These are phyloP conservation scores for Macquaria australasica DNA, from an alignment of 2,113 vertebrate genomes.

Conservation along the genomic window DNA sequence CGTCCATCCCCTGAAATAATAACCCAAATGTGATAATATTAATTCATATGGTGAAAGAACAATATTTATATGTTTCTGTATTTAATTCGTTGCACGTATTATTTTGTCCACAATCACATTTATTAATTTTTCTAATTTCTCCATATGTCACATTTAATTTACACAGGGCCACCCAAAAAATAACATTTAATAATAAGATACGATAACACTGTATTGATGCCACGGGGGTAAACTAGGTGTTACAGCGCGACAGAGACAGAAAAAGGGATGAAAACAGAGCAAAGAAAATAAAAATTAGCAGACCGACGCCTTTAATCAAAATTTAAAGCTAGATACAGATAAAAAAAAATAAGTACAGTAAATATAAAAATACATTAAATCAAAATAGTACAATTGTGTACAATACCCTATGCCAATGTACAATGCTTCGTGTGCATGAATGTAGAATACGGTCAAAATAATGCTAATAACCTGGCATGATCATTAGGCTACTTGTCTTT, in stretches of 20 bases:
- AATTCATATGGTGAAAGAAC: too few species aligned
- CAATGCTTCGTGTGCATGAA: not conserved
- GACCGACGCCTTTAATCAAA: not conserved
- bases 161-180: not conserved
- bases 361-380: not conserved
- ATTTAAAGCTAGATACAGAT: not conserved
- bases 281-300: not conserved
- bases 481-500: not conserved
- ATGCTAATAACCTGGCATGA: too few species aligned
- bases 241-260: too few species aligned
- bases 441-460: not conserved
- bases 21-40: not conserved
- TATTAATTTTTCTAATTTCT: not conserved
- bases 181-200: not conserved
- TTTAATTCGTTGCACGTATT: not conserved
- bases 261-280: not conserved
- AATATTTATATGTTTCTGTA: not conserved
- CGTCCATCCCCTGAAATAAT: not conserved
- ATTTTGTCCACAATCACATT: not conserved
- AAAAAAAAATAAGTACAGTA: not conserved
- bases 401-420: not conserved
- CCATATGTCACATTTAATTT: not conserved
- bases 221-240: not conserved
- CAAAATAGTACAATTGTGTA: not conserved
- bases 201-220: not conserved